Evolutionary conservation across 2,797 vertebrate species (phyloP).

Genomic region (Alfaro cultratus): DNA sequence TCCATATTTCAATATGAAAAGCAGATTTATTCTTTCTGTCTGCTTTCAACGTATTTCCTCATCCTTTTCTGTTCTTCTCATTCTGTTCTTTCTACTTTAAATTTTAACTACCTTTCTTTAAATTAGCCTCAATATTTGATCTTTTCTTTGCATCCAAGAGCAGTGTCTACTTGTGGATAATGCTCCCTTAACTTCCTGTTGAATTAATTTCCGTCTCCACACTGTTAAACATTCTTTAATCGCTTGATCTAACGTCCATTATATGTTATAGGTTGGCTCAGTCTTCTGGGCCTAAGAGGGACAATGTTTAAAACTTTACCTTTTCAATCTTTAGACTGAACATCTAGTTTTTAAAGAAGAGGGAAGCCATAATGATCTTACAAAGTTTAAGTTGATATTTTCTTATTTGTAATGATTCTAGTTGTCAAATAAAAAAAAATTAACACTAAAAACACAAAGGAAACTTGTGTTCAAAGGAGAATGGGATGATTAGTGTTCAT

Average conservation of each 20-base stretch:
- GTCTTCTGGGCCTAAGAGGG: not conserved
- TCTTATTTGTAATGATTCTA: too few relatives aligned
- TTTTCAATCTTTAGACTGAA: not conserved
- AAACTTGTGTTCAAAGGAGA: not conserved
- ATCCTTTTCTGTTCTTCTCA: not conserved
- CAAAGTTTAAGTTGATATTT: not conserved
- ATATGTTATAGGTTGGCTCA: not conserved
- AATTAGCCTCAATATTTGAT: conserved; percentile 38
- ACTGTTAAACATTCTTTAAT: not conserved
- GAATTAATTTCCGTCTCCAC: not conserved
- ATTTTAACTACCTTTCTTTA: not conserved
- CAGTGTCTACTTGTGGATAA: conserved; percentile 25
- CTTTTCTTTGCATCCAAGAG: conserved; percentile 41
- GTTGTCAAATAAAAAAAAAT: not conserved
- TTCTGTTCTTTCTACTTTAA: not conserved
- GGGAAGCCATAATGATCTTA: not conserved
- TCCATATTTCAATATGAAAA: conserved; percentile 51
- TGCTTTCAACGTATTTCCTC: conserved; percentile 32
- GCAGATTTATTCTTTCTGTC: conserved; percentile 42
- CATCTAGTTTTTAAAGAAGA: not conserved
- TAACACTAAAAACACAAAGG: not conserved
- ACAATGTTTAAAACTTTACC: not conserved
- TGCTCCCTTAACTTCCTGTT: conserved; percentile 28
- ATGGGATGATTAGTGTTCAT: not conserved
- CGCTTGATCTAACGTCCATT: not conserved